Percentiles rank a stretch among this genome's conserved stretches.
Conservation (phyloP, 37 sponge, comb jelly and placozoan species). For the Ephydatia muelleri region DNA sequence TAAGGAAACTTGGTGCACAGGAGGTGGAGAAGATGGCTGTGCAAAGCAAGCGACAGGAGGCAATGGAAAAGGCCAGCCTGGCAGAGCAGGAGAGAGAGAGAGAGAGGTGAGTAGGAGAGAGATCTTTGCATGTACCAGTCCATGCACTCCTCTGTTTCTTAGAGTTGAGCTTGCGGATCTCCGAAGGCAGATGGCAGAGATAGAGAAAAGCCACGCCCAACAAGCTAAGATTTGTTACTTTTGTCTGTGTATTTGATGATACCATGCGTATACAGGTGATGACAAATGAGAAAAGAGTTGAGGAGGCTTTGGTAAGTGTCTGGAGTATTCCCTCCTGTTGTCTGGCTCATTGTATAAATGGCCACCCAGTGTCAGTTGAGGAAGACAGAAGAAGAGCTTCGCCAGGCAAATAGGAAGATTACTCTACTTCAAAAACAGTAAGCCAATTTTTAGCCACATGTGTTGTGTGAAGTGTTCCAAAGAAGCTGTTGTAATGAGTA, state of each 20-base stretch:
- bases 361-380: constrained; percentile 50
- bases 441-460: background rate
- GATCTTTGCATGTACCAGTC: background rate
- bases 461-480: background rate
- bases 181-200: constrained; percentile 69
- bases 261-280: constrained; percentile 12
- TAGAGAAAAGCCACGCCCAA: constrained; percentile 52
- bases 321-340: background rate
- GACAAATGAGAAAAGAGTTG: constrained; percentile 65
- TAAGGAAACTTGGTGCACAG: constrained; percentile 45
- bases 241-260: background rate
- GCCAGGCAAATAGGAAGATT: constrained; percentile 58
- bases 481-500: background rate
- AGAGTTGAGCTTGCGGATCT: constrained; percentile 61
- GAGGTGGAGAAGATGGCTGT: constrained; percentile 52
- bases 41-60: constrained; percentile 53
- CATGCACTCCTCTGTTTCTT: background rate
- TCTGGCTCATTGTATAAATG: background rate
- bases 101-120: constrained; percentile 48
- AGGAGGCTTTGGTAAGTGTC: constrained; percentile 64
- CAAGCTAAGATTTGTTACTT: constrained; percentile 25
- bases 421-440: constrained; percentile 49
- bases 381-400: constrained; percentile 68
- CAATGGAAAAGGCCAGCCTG: constrained; percentile 60
- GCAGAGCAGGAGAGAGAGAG: constrained; percentile 71